These are phyloP conservation scores for Drosophila leonis DNA, from an alignment of 2,888 invertebrate genomes.

Conservation along the genomic window DNA sequence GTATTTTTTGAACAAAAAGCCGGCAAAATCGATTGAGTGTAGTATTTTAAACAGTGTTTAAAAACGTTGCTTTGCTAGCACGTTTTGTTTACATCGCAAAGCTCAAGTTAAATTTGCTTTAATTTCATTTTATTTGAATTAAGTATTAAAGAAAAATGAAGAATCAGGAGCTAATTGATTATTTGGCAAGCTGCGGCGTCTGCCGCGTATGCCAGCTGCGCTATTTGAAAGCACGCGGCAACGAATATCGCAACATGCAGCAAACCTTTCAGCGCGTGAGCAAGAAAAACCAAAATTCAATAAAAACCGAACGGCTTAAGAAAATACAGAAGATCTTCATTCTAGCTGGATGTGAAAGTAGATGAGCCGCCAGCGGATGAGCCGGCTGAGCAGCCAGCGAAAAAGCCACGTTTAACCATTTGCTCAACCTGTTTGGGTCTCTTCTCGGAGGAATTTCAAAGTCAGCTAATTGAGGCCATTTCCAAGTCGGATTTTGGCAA, in stretches of 20 bases:
- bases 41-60: conserved; percentile 3
- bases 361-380: conserved; percentile 3
- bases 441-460: conserved; percentile 87
- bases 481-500: conserved; percentile 86
- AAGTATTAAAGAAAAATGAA: conserved; percentile 82
- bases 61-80: conserved; percentile 12
- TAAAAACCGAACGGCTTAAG: not conserved
- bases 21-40: not conserved
- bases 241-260: conserved; percentile 87
- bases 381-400: conserved; percentile 66
- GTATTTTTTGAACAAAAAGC: not conserved
- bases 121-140: conserved; percentile 20
- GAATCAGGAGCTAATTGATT: conserved; percentile 86
- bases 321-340: conserved; percentile 26
- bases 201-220: conserved; percentile 90
- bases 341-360: conserved; percentile 64
- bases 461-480: conserved; percentile 86
- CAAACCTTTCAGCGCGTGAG: conserved; percentile 86
- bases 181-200: conserved; percentile 87
- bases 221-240: conserved; percentile 88
- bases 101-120: conserved; percentile 10
- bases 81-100: conserved; percentile 54
- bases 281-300: conserved; percentile 44
- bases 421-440: conserved; percentile 91
- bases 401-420: conserved; percentile 86